Base-by-base conservation (phyloP, 1,140 invertebrate genomes). In the Batillaria attramentaria region DNA sequence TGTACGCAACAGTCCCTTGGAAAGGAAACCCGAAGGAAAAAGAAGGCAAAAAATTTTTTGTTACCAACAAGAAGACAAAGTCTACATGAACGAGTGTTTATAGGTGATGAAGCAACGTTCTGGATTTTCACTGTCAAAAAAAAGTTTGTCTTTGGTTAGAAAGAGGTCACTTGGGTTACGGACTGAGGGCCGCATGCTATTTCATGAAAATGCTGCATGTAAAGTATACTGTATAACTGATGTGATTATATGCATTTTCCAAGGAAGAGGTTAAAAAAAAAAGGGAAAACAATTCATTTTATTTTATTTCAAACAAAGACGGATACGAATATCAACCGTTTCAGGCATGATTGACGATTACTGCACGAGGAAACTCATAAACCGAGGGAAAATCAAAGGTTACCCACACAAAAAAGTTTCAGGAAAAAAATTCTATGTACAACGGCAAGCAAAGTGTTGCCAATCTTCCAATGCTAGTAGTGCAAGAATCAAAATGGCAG, bases 101-200 rank as follows among this genome's bases (percentile, higher is more conserved):
- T 70, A n/a, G n/a, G 28, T 35, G 24, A 70, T 39, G 68, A 70
- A 42, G 18, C 28, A 24, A 70, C 28, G 42, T 41, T 24, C 18
- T 70, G 68, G 68, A 70, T 70, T 70, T 70, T 70, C 68, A 41
- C 24, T 39, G 68, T 70, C 68, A 70, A 70, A 68, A 8, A n/a
- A 68, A 13, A 70, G 68, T 68, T 39, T 37, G 65, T 70, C 68
- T 70, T 70, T 70, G 68, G 68, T 70, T n/a, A 42, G 68, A 37
- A 60, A 41, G 68, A 70, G 68, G 68, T 70, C 68, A 70, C 37
- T 39, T 70, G 20, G 31, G 57, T 60, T 60, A 60, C 6, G 31
- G 31, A 8, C 5, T 6, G 31, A 60, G 57, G 24, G 24, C 10
- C 10, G 24, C 46, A 60, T 60, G 57, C 20, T 20, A 6, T 20